Evolutionary conservation across 1,140 invertebrate genomes (phyloP).

Genomic region (Cataglyphis hispanica): DNA sequence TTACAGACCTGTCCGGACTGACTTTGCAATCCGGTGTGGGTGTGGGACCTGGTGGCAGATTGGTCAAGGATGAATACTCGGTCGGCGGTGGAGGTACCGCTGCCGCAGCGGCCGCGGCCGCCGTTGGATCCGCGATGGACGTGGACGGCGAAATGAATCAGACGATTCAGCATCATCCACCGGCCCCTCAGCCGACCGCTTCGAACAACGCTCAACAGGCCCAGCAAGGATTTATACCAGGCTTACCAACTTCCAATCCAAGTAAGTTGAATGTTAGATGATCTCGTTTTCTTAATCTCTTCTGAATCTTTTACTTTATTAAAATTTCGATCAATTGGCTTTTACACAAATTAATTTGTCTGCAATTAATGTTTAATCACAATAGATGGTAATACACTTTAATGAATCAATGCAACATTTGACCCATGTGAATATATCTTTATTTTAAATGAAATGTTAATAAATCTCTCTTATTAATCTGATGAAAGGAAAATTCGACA

Average conservation of each 20-base stretch:
- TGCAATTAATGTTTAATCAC: slow-evolving; percentile 43
- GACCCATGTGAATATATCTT: neutral
- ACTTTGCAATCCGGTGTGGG: slow-evolving; percentile 91
- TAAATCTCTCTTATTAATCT: neutral
- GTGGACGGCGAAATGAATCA: slow-evolving; percentile 90
- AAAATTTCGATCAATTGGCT: slow-evolving; percentile 45
- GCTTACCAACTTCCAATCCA: slow-evolving; percentile 80
- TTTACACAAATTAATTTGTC: slow-evolving; percentile 39
- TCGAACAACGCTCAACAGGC: slow-evolving; percentile 81
- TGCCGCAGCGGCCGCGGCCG: slow-evolving; percentile 77
- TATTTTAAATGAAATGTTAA: slow-evolving; percentile 17
- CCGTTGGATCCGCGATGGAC: slow-evolving; percentile 89
- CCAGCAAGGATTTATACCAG: slow-evolving; percentile 83
- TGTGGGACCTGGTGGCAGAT: slow-evolving; percentile 86
- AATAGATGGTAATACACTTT: slow-evolving; percentile 14
- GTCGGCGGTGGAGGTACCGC: slow-evolving; percentile 87
- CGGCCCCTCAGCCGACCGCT: slow-evolving; percentile 85
- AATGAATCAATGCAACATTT: slow-evolving; percentile 7
- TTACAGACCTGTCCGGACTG: slow-evolving; percentile 94
- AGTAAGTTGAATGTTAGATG: slow-evolving; percentile 71
- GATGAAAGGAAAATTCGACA: slow-evolving; percentile 18
- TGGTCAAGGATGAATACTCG: slow-evolving; percentile 93
- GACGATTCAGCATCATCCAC: slow-evolving; percentile 95
- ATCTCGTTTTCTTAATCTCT: neutral
- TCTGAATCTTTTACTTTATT: slow-evolving; percentile 29